These are phyloP conservation scores for Pasiphila rectangulata DNA, from an alignment of 2,888 invertebrate species.

Conservation along the genomic window DNA sequence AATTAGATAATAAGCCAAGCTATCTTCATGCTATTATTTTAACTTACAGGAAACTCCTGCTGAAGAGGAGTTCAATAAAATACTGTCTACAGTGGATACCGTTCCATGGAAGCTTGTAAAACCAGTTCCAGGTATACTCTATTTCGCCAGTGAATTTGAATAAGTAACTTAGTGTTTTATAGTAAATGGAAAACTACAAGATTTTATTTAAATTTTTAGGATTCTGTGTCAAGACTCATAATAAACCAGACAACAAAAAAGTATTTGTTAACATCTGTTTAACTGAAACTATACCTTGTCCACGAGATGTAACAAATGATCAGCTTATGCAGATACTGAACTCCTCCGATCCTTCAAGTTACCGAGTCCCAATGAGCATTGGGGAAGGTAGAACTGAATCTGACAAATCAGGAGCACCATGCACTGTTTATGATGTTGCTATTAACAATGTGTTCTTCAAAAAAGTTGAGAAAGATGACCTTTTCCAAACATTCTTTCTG, in stretches of 20 bases:
- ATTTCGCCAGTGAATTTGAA: no score
- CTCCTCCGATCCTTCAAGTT: constrained; percentile 85
- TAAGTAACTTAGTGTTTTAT: not conserved
- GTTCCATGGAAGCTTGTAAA: constrained; percentile 83
- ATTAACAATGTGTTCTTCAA: constrained; percentile 88
- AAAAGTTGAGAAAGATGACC: constrained; percentile 85
- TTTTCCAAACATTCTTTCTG: constrained; percentile 90
- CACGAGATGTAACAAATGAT: constrained; percentile 85
- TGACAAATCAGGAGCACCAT: constrained; percentile 88
- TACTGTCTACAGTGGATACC: constrained; percentile 71
- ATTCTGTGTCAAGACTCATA: constrained; percentile 88
- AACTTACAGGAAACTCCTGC: constrained; percentile 72
- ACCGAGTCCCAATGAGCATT: constrained; percentile 94
- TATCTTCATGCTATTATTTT: constrained; percentile 9
- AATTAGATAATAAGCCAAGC: not conserved
- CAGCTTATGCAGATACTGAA: constrained; percentile 85
- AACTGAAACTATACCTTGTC: constrained; percentile 87
- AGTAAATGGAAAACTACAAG: no score
- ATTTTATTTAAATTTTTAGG: constrained; percentile 73
- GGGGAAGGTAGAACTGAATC: constrained; percentile 88
- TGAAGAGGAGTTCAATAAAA: constrained; percentile 82
- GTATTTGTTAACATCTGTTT: constrained; percentile 93
- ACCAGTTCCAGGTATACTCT: constrained; percentile 86
- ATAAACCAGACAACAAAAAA: constrained; percentile 84
- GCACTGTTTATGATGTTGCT: constrained; percentile 91